Evolutionary conservation across 2,888 invertebrate species (phyloP), one percentile per base, ranked within the genome.

Genomic region (Lepas anatifera): DNA sequence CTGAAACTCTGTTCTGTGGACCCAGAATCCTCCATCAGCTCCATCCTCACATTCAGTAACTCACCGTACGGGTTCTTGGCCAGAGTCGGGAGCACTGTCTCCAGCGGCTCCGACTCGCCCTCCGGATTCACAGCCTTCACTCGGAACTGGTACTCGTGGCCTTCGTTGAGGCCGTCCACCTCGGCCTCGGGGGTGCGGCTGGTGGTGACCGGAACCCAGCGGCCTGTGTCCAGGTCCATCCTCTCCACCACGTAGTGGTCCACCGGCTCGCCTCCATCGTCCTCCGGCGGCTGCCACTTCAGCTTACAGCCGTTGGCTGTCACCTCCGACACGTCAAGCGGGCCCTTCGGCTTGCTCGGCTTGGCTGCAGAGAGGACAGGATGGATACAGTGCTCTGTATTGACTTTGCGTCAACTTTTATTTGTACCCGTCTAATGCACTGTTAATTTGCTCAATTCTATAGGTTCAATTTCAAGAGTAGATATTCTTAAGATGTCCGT

Each of bases 201-300:
- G 37, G 89, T 90, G 70, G 90, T 89, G 10, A 95, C 93, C 4
- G 94, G 94, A 35, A 95, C 92, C 95, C 95, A 95, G 74, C 94
- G 83, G 0, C 95, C 95, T 25, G 91, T 89, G 76, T 93, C 93
- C 0, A 89, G 89, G 80, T 96, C 96, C 92, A 95, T 95, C 32
- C 95, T 88, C 80, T 99, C 99, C 39, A 99, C 90, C 0, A 96
- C 86, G 80, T 99, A 99, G 78, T 89, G 89, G 74, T 92, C 93
- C 43, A 98, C 85, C 0, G 96, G 96, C 76, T 91, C 89, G 27
- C 97, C 97, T 50, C 97, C 97, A 77, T 97, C 96, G 80, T 97
- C 96, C 79, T 95, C 95, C 6, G 97, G 97, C 68, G 92, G 89
- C 72, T 95, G 89, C 97, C 97, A 98, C 81, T 93, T 89, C 29